These are phyloP conservation scores for Hemiprocne comata DNA, from an alignment of 2,113 vertebrate genomes.

Conservation along the genomic window DNA sequence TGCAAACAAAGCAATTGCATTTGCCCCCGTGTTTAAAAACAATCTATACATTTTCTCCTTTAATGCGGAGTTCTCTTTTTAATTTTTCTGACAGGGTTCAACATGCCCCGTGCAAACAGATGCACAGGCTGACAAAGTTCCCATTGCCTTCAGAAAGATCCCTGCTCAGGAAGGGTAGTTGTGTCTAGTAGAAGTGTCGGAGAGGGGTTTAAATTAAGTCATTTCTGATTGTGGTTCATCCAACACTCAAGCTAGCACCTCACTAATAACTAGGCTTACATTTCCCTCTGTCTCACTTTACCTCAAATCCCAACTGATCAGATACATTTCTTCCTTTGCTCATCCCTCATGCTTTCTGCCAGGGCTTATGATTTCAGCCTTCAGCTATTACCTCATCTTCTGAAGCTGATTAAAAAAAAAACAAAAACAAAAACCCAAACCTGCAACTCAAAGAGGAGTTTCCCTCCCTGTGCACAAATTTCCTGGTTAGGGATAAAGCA, in stretches of 20 bases:
- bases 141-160: neutral
- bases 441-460: neutral
- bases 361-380: neutral
- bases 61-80: neutral
- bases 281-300: neutral
- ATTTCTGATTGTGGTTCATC: neutral
- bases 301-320: neutral
- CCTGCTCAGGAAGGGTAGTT: neutral
- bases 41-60: neutral
- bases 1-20: neutral
- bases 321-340: neutral
- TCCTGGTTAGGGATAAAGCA: neutral
- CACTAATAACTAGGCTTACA: neutral
- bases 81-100: neutral
- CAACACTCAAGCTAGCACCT: neutral
- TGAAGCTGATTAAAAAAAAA: neutral
- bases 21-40: neutral
- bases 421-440: neutral
- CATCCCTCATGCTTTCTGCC: neutral
- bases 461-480: neutral
- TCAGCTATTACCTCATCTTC: neutral
- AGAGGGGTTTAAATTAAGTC: neutral
- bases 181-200: neutral
- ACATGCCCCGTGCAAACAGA: fast-evolving
- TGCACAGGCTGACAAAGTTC: neutral